A percentile compares a stretch with the other conserved stretches of the same genome.
These are phyloP conservation scores for Cryptosula pallasiana DNA, from an alignment of 2,888 invertebrate genomes.

Conservation along the genomic window DNA sequence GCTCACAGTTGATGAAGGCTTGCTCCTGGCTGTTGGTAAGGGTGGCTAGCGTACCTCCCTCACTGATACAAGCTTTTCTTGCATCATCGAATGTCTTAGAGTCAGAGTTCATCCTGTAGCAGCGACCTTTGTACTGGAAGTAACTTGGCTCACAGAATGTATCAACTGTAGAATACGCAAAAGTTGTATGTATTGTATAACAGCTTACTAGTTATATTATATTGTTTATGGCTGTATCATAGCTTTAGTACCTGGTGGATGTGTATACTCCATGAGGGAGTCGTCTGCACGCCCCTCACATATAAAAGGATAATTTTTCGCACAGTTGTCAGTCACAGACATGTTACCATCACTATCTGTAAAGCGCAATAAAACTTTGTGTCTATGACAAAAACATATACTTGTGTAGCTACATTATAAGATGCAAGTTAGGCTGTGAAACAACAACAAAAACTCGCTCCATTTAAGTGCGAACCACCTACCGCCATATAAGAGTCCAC, in stretches of 20 bases:
- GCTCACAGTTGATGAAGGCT: slow-evolving; percentile 13
- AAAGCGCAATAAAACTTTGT: not conserved
- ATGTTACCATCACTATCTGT: slow-evolving; percentile 12
- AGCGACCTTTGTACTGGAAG: slow-evolving; percentile 18
- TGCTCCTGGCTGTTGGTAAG: slow-evolving; percentile 13
- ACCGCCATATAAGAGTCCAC: slow-evolving; percentile 2
- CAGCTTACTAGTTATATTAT: too few relatives aligned
- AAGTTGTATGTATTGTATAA: too few relatives aligned
- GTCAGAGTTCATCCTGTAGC: slow-evolving; percentile 6
- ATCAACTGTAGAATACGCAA: not conserved
- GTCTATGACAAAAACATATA: not conserved
- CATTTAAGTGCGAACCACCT: too few relatives aligned
- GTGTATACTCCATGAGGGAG: slow-evolving; percentile 5
- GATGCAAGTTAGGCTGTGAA: too few relatives aligned
- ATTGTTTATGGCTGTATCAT: not conserved
- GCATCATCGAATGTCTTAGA: not conserved
- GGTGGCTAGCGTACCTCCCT: not conserved
- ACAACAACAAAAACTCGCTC: too few relatives aligned
- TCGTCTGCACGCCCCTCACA: not conserved
- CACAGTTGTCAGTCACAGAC: slow-evolving; percentile 14
- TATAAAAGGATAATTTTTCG: not conserved
- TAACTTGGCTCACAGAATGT: slow-evolving; percentile 4
- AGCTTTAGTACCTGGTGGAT: slow-evolving; percentile 23
- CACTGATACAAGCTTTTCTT: not conserved
- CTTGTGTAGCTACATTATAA: too few relatives aligned